Base-by-base conservation (phyloP, 1,140 invertebrate genomes). In the Bombus fervidus region DNA sequence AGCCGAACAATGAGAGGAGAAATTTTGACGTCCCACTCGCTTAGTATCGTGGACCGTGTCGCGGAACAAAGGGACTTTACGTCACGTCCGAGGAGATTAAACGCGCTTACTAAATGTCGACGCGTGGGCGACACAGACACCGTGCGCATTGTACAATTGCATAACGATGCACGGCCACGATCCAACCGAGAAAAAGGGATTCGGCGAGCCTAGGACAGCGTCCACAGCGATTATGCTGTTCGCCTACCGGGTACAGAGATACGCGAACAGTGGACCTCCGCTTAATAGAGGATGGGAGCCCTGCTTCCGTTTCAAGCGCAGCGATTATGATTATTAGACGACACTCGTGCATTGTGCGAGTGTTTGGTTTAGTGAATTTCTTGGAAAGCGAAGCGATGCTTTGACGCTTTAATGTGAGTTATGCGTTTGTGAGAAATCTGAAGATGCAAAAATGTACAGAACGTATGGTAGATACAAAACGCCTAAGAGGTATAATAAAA, bases 51-150 rank as follows among this genome's bases (percentile, higher is more conserved):
- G 78, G 71, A 69, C 77, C 75, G 34, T 41, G 68, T 88, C 72
- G 69, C 57, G 59, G 85, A 81, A 89, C 88, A 89, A 89, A 89
- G 87, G 85, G 85, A 89, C 85, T 86, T 83, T 88, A 83, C 85
- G 79, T 89, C 88, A 76, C 80, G 85, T 86, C 77, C 72, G 59
- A 34, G 22, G 81, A 89, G 87, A 89, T 89, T 86, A 89, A 89
- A 88, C 85, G 84, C 59, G 80, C 78, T 89, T 89, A 81, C 88
- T 78, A 89, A 89, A 89, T 85, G 88, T 85, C 69, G 72, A 77
- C 77, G 84, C 88, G 88, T 89, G 79, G 88, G 88, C 85, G 88
- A 68, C 68, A 22, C 39, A 41, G 66, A 79, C 69, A 73, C 15
- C 59, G 64, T 41, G 73, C 28, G 66, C 73, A 83, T 85, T 87